phyloP scores from a whole-genome alignment of 2,888 invertebrate species.

The Kuschelorhynchus macadamiae region DNA sequence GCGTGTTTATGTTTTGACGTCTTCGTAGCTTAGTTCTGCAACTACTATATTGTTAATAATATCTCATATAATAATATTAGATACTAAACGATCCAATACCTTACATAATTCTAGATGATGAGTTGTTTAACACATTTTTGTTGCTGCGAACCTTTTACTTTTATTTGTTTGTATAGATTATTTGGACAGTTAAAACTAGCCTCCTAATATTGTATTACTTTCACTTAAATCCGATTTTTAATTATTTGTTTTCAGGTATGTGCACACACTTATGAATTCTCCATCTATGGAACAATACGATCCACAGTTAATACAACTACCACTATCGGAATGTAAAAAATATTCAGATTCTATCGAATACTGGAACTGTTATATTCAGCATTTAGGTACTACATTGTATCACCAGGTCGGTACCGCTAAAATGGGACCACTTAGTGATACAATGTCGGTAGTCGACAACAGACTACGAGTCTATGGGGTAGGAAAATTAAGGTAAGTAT shows the following conservation, averaged over 20 bases:
- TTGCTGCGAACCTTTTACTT: too few species aligned
- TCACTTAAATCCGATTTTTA: too few species aligned
- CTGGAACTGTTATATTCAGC: constrained; percentile 69
- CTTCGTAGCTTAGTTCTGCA: too few species aligned
- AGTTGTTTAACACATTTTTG: too few species aligned
- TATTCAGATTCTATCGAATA: constrained; percentile 69
- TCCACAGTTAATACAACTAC: constrained; percentile 63
- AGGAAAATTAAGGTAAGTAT: constrained; percentile 70
- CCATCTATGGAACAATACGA: constrained; percentile 64
- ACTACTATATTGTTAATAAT: too few species aligned
- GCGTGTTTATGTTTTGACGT: too few species aligned
- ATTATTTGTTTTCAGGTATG: constrained; percentile 60
- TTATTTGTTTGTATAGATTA: too few species aligned
- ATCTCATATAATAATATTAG: too few species aligned
- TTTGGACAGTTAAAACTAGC: too few species aligned
- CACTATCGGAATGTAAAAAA: constrained; percentile 69
- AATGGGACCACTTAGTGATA: constrained; percentile 77
- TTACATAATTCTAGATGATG: too few species aligned
- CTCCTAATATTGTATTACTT: too few species aligned
- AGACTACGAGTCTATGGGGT: constrained; percentile 79
- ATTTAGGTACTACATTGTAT: constrained; percentile 58
- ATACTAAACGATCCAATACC: too few species aligned
- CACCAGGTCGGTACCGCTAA: constrained; percentile 56
- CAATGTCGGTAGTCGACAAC: constrained; percentile 79
- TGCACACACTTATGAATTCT: constrained; percentile 67